phyloP scores from a whole-genome alignment of 2,797 vertebrate genomes.

The Typhlichthys eigenmanni region DNA sequence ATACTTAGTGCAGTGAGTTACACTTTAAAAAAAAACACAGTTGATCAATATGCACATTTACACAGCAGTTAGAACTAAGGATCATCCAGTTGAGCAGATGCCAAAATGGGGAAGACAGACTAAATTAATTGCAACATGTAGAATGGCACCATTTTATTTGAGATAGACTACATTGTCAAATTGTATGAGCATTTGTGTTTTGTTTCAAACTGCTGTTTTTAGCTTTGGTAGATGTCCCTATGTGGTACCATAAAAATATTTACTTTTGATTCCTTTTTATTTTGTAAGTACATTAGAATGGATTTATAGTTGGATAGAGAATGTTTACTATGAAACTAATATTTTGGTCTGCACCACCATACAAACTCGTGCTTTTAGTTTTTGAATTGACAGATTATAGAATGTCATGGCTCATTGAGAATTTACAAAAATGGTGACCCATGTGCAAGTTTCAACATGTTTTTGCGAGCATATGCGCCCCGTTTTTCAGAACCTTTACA shows the following conservation, averaged over 20 bases:
- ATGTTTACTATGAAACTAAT: slow-evolving; percentile 45
- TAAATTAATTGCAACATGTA: slow-evolving; percentile 37
- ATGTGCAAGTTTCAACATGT: slow-evolving; percentile 20
- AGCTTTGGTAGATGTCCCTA: slow-evolving; percentile 54
- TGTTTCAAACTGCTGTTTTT: slow-evolving; percentile 52
- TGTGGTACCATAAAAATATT: slow-evolving; percentile 34
- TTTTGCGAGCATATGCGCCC: no score
- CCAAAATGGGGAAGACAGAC: slow-evolving; percentile 66
- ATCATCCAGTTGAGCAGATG: slow-evolving; percentile 56
- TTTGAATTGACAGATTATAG: slow-evolving; percentile 58
- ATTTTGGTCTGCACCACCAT: slow-evolving; percentile 18
- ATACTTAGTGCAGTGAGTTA: slow-evolving; percentile 3
- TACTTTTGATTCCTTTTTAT: slow-evolving; percentile 39
- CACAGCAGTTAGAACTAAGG: slow-evolving; percentile 32
- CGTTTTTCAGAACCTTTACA: no score
- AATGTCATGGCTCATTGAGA: slow-evolving; percentile 53
- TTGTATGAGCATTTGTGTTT: slow-evolving; percentile 44
- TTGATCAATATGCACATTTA: slow-evolving; percentile 46
- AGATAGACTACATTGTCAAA: slow-evolving; percentile 32
- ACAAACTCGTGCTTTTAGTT: slow-evolving; percentile 49
- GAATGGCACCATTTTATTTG: slow-evolving; percentile 49
- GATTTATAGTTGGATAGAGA: slow-evolving; percentile 56
- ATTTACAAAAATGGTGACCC: slow-evolving; percentile 45
- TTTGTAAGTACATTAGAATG: slow-evolving; percentile 54
- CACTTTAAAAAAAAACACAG: slow-evolving; percentile 37